Base-by-base conservation (phyloP, 2,113 vertebrate species). In the Alectura lathami region DNA sequence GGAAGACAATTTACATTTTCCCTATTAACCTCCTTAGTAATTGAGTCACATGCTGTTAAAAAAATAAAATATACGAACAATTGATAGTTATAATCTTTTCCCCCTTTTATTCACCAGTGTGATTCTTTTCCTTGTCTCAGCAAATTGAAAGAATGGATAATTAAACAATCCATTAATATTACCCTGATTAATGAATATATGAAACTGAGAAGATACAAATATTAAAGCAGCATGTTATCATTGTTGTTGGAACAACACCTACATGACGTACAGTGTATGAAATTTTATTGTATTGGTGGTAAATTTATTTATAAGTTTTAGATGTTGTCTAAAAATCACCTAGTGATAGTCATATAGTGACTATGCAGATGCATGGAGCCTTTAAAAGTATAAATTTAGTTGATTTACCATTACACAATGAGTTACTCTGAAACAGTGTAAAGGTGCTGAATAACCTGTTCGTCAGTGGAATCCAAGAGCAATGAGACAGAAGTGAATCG, bases 321-420 rank as follows among this genome's bases (percentile, higher is more conserved):
- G 17, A 29, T 29, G 24, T 20, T 23, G 27, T 29, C 36, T 63
- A 63, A 63, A 63, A 40, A 63, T 40, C 38, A 63, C 26, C 30
- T 32, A 27, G 26, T 29, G 60, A 63, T 18, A 40, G 36, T 63
- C 60, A 63, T 26, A 60, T 9, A 53, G 17, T 1, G 1, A 75
- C 10, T 14, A 3, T 66, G 36, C 30, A 91, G n/a, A 56, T 68
- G 54, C 18, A 73, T 5, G 6, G 6, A 50, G 34, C 29, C 26
- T 69, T n/a, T 81, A 86, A 93, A 97, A 85, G 47, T 36, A 60
- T 30, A 82, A 73, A 45, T 67, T 81, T 86, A 60, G 42, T 75
- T 93, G 48, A 27, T 17, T 90, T 91, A 59, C 30, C 16, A 77
- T 63, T 73, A 87, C 3, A 6, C 23, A 68, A 29, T 17, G 83